These are phyloP conservation scores for Phortica variegata DNA, from an alignment of 1,140 invertebrate genomes.

Conservation along the genomic window DNA sequence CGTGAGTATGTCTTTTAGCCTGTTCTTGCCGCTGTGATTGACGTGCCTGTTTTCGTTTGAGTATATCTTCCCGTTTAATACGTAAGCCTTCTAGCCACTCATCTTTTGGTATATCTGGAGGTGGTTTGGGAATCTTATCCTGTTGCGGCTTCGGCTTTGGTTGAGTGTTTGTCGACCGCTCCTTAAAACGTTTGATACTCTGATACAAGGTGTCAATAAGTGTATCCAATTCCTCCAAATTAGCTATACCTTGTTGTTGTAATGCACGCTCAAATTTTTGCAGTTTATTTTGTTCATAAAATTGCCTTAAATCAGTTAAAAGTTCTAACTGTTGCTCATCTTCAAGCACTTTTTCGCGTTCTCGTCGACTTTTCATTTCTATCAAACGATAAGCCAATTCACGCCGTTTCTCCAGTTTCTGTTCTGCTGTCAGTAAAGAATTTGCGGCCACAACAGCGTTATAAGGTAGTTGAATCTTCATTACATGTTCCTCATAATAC, in stretches of 20 bases:
- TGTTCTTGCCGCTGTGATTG: slow-evolving; percentile 82
- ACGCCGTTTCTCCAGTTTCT: slow-evolving; percentile 81
- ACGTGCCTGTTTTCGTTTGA: slow-evolving; percentile 68
- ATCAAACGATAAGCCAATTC: slow-evolving; percentile 78
- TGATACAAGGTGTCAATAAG: slow-evolving; percentile 73
- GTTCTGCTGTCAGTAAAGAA: slow-evolving; percentile 69
- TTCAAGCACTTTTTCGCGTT: slow-evolving; percentile 76
- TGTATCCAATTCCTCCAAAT: slow-evolving; percentile 63
- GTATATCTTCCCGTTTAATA: slow-evolving; percentile 65
- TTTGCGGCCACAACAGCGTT: slow-evolving; percentile 35
- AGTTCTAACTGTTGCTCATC: slow-evolving; percentile 85
- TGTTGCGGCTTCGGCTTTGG: slow-evolving; percentile 34
- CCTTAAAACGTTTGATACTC: slow-evolving; percentile 71
- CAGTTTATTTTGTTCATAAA: slow-evolving; percentile 38
- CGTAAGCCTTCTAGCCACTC: slow-evolving; percentile 70
- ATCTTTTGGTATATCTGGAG: slow-evolving; percentile 57
- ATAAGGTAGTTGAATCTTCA: slow-evolving; percentile 83
- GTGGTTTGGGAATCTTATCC: slow-evolving; percentile 56
- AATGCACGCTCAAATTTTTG: slow-evolving; percentile 60
- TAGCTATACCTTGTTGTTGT: slow-evolving; percentile 63
- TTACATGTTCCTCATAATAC: slow-evolving; percentile 82
- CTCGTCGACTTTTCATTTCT: slow-evolving; percentile 82
- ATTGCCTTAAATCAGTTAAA: slow-evolving; percentile 64
- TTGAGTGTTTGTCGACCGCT: slow-evolving; percentile 13
- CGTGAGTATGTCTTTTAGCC: slow-evolving; percentile 83